Evolutionary conservation across 2,113 vertebrate species (phyloP).

Genomic region (Diphyllodes magnificus): DNA sequence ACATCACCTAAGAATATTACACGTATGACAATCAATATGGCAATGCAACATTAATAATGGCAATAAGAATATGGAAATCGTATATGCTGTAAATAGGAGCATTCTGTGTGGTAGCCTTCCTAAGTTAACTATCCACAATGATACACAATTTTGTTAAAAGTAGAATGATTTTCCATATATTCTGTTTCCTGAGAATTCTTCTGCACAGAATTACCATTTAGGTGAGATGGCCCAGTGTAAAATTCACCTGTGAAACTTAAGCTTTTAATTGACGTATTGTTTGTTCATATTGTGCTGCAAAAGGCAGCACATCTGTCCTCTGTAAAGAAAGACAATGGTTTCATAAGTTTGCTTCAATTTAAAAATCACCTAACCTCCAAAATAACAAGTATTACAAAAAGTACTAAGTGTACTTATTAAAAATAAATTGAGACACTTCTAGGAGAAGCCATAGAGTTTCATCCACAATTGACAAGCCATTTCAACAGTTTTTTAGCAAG

Average conservation of each 20-base stretch:
- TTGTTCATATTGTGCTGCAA: neutral
- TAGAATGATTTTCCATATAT: neutral
- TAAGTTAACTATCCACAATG: neutral
- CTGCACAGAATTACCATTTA: neutral
- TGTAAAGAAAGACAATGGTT: neutral
- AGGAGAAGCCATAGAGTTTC: neutral
- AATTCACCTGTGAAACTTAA: neutral
- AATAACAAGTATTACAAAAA: neutral
- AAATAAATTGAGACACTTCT: neutral
- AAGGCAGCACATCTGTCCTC: neutral
- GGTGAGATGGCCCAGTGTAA: neutral
- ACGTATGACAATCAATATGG: neutral
- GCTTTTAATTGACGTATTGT: neutral
- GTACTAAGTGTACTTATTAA: neutral
- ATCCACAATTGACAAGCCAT: neutral
- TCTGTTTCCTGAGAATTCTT: neutral
- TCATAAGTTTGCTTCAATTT: neutral
- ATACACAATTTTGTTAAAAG: neutral
- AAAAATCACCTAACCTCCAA: neutral
- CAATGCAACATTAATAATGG: neutral
- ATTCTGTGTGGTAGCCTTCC: neutral
- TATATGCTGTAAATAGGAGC: neutral
- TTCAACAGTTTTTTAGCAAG: neutral
- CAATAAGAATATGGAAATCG: neutral
- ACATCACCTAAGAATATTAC: neutral